phyloP scores from a whole-genome alignment of 2,797 vertebrate genomes.

The Spinus olivaceus region DNA sequence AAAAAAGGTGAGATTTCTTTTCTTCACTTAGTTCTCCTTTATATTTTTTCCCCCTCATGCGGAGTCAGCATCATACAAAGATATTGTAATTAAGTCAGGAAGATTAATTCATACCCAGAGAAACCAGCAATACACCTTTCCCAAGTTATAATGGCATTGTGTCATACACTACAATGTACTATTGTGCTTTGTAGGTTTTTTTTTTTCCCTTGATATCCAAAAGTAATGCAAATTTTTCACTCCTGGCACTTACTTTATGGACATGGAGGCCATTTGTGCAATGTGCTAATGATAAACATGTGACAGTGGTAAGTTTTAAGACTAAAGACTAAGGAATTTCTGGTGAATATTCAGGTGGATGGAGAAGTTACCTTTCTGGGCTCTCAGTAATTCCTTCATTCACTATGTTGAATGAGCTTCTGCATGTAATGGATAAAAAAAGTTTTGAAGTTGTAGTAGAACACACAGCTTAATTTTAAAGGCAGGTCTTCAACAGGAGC shows the following conservation, averaged over 20 bases:
- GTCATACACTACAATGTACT: too few relatives aligned
- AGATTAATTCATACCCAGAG: background rate
- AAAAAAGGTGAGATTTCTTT: background rate
- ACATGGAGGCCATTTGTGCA: background rate
- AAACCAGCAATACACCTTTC: background rate
- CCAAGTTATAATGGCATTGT: background rate
- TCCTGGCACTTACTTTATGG: background rate
- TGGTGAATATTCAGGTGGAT: background rate
- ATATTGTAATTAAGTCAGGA: background rate
- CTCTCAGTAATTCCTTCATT: background rate
- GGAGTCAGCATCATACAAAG: background rate
- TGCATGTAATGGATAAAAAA: background rate
- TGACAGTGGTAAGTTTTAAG: background rate
- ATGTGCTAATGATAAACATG: background rate
- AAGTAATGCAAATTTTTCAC: background rate
- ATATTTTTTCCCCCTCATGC: background rate
- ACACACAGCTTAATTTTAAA: background rate
- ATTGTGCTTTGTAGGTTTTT: background rate
- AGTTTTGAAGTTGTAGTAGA: background rate
- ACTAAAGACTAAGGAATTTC: background rate
- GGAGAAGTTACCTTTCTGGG: background rate
- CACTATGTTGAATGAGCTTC: background rate
- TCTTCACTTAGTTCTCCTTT: background rate
- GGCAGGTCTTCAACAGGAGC: rapidly evolving
- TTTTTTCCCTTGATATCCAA: background rate